Evolutionary conservation across 2,113 vertebrate species (phyloP).

Genomic region (Vicugna pacos): DNA sequence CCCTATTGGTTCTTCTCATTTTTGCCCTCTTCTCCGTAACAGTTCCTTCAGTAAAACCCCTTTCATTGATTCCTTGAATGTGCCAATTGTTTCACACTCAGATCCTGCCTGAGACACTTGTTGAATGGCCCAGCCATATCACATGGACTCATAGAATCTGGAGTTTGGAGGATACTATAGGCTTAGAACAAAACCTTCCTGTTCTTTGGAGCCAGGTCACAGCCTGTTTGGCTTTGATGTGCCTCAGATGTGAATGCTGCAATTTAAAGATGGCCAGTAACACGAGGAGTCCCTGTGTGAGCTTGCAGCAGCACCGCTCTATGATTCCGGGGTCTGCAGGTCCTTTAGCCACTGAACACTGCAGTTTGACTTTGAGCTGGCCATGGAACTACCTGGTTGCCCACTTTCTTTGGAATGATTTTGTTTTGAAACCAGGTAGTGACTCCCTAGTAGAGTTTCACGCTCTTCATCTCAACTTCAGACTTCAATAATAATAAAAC

Average conservation of each 20-base stretch:
- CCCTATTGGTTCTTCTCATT: neutral
- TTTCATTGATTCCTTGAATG: neutral
- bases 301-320: neutral
- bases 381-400: neutral
- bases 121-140: neutral
- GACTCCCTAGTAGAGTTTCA: neutral
- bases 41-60: neutral
- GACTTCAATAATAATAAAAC: neutral
- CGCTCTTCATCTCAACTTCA: neutral
- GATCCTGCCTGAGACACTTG: neutral
- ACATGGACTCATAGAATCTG: neutral
- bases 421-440: neutral
- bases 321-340: neutral
- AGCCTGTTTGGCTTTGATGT: neutral
- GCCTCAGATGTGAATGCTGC: neutral
- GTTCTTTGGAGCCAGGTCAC: neutral
- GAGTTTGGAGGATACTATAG: neutral
- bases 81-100: neutral
- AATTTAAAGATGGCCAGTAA: neutral
- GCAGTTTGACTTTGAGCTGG: neutral
- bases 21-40: neutral
- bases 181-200: neutral
- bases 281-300: accelerated
- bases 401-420: neutral
- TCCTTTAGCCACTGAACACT: neutral